A percentile compares a stretch with the other conserved stretches of the same genome.
phyloP scores from a whole-genome alignment of 2,113 vertebrate genomes.

The Mormyrus lacerda region DNA sequence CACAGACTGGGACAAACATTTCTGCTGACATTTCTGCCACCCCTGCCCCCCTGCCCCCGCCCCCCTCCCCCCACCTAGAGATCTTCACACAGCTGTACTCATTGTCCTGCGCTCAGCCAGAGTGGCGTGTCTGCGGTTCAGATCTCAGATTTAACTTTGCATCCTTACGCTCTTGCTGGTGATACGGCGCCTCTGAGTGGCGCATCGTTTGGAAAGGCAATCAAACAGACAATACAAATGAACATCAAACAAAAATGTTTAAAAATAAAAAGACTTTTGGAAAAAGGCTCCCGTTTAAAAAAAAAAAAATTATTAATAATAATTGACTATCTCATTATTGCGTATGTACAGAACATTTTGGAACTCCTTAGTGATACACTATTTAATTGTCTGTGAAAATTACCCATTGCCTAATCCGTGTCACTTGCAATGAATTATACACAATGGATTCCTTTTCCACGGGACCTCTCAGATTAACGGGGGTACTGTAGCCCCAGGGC shows the following conservation, averaged over 20 bases:
- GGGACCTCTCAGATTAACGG: not conserved
- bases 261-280: not conserved
- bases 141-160: not conserved
- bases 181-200: not conserved
- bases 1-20: conserved; percentile 45
- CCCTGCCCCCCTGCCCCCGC: conserved; percentile 24
- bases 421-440: not conserved
- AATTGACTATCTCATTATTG: not conserved
- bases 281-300: not conserved
- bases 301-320: too few species aligned
- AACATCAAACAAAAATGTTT: not conserved
- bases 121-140: conserved; percentile 22
- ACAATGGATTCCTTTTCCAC: not conserved
- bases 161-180: not conserved
- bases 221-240: not conserved
- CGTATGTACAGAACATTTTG: not conserved
- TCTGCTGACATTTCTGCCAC: conserved; percentile 51
- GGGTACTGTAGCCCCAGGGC: not conserved
- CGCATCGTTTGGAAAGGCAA: not conserved
- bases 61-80: conserved; percentile 26
- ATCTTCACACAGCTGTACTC: conserved; percentile 36
- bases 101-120: conserved; percentile 47
- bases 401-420: not conserved
- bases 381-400: not conserved
- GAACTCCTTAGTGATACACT: not conserved